Percentiles rank a stretch among this genome's conserved stretches.
phyloP scores from a whole-genome alignment of 2,797 vertebrate genomes.

The Karalla daura region DNA sequence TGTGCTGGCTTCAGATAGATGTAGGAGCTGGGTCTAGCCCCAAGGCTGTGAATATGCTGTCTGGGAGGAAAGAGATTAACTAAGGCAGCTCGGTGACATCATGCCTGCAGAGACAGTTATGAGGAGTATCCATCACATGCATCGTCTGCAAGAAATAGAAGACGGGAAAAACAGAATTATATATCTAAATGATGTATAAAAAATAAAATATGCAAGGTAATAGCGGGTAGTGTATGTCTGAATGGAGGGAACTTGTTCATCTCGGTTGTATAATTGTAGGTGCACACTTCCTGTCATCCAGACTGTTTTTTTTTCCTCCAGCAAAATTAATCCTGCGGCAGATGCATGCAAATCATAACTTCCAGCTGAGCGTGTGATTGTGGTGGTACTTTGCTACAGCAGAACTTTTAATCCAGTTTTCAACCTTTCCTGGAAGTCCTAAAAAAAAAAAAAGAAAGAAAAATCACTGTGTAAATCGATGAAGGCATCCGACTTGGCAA shows the following conservation, averaged over 20 bases:
- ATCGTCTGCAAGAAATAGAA: slow-evolving; percentile 46
- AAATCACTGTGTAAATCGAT: slow-evolving; percentile 26
- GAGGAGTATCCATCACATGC: slow-evolving; percentile 72
- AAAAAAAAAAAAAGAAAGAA: neutral
- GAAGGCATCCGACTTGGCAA: slow-evolving; percentile 20
- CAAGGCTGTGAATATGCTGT: slow-evolving; percentile 76
- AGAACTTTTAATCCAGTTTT: slow-evolving; percentile 9
- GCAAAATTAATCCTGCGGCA: slow-evolving; percentile 1
- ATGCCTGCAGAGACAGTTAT: slow-evolving; percentile 70
- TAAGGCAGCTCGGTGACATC: slow-evolving; percentile 72
- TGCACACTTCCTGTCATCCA: slow-evolving; percentile 6
- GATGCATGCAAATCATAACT: slow-evolving; percentile 18
- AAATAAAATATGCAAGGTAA: slow-evolving; percentile 48
- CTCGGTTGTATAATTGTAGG: slow-evolving; percentile 27
- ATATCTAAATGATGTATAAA: slow-evolving; percentile 42
- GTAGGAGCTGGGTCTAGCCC: slow-evolving; percentile 65
- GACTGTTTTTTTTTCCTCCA: slow-evolving; percentile 15
- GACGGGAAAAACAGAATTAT: slow-evolving; percentile 37
- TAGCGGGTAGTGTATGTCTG: slow-evolving; percentile 13
- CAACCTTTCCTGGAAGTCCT: slow-evolving; percentile 17
- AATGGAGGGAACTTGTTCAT: slow-evolving; percentile 30
- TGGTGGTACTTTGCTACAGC: slow-evolving; percentile 8
- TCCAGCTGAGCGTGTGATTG: slow-evolving; percentile 18
- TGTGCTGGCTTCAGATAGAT: slow-evolving; percentile 75
- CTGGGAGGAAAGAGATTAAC: slow-evolving; percentile 77